These are phyloP conservation scores for Pachypsylla venusta DNA, from an alignment of 1,140 invertebrate genomes.

Conservation along the genomic window DNA sequence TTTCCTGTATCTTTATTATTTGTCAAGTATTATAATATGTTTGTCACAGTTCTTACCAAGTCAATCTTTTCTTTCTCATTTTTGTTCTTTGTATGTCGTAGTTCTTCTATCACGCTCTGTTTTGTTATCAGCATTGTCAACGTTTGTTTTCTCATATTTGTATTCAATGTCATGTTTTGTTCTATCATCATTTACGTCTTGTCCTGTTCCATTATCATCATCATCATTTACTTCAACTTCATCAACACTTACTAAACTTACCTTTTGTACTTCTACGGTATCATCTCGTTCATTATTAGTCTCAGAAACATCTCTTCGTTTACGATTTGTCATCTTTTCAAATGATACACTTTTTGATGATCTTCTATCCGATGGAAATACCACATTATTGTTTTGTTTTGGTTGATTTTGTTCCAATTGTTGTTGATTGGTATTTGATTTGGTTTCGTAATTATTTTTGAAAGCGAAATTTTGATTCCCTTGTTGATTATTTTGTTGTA, in stretches of 20 bases:
- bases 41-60: no score
- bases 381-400: slow-evolving; percentile 21
- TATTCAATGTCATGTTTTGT: no score
- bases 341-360: slow-evolving; percentile 13
- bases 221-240: no score
- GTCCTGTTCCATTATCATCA: no score
- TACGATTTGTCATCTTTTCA: slow-evolving; percentile 24
- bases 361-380: slow-evolving; percentile 23
- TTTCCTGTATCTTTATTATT: no score
- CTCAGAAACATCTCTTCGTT: slow-evolving; percentile 25
- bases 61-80: no score
- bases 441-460: not conserved
- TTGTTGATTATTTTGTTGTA: not conserved
- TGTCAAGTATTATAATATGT: no score
- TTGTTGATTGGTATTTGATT: not conserved
- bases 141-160: no score
- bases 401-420: not conserved
- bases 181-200: no score
- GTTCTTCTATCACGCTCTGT: no score
- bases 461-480: not conserved
- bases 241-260: not conserved
- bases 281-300: slow-evolving; percentile 24
- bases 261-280: slow-evolving; percentile 7
- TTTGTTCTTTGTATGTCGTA: no score
- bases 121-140: no score